phyloP scores from a whole-genome alignment of 2,888 invertebrate species.

The Mechanitis messenoides region DNA sequence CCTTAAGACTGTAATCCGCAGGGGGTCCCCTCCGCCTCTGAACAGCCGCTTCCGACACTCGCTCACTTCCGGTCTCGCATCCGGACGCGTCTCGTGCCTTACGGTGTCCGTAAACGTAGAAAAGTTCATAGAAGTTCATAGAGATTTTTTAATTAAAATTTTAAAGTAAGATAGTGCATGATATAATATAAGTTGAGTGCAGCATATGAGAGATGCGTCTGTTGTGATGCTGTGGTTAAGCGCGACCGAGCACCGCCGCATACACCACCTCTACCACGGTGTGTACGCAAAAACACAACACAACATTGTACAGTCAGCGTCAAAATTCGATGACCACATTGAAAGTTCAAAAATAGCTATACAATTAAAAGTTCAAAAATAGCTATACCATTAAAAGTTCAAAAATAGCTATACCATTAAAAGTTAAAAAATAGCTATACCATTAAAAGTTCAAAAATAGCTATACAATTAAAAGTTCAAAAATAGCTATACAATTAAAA shows the following conservation, averaged over 20 bases:
- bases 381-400: too few relatives aligned
- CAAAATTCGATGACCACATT: too few relatives aligned
- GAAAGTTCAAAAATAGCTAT: too few relatives aligned
- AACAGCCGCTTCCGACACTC: slow-evolving; percentile 40
- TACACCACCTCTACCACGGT: slow-evolving; percentile 65
- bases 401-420: too few relatives aligned
- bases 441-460: too few relatives aligned
- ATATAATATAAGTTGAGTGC: too few relatives aligned
- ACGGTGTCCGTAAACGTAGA: neutral
- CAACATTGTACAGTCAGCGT: too few relatives aligned
- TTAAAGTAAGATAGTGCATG: neutral
- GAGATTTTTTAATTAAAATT: neutral
- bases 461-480: too few relatives aligned
- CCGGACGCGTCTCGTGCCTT: slow-evolving; percentile 57
- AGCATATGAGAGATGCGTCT: neutral
- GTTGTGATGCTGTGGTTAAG: slow-evolving; percentile 62
- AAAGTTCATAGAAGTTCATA: neutral
- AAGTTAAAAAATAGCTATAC: too few relatives aligned
- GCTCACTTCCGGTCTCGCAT: slow-evolving; percentile 61
- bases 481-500: too few relatives aligned
- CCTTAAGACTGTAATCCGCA: slow-evolving; percentile 21
- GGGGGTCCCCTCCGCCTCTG: slow-evolving; percentile 24
- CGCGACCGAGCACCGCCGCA: slow-evolving; percentile 55
- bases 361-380: too few relatives aligned
- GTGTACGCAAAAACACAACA: slow-evolving; percentile 6